Conservation (phyloP, 2,888 invertebrate genomes). For the Meganola albula region DNA sequence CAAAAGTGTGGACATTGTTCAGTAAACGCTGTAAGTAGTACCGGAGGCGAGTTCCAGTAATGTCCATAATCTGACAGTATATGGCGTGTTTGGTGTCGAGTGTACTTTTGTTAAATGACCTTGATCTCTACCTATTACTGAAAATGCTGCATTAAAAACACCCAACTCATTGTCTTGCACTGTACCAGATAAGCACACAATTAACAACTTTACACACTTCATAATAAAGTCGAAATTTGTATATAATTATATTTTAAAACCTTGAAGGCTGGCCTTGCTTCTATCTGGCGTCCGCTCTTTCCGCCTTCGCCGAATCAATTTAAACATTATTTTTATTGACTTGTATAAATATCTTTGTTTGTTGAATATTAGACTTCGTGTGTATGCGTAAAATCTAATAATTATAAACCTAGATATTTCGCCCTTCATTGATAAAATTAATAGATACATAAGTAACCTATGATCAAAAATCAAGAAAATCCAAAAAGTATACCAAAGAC, state of each 20-base stretch:
- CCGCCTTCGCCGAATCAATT: slow-evolving; percentile 75
- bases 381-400: slow-evolving; percentile 2
- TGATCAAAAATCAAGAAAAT: too few relatives aligned
- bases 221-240: slow-evolving; percentile 33
- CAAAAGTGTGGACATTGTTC: too few relatives aligned
- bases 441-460: too few relatives aligned
- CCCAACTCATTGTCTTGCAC: slow-evolving; percentile 66
- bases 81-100: too few relatives aligned
- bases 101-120: slow-evolving; percentile 49
- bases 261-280: slow-evolving; percentile 69
- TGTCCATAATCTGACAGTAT: too few relatives aligned
- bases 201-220: slow-evolving; percentile 34
- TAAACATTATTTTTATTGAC: slow-evolving; percentile 61
- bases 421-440: too few relatives aligned
- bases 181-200: slow-evolving; percentile 23
- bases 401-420: too few relatives aligned
- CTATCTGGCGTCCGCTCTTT: slow-evolving; percentile 73
- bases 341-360: slow-evolving; percentile 33
- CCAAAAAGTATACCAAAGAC: too few relatives aligned
- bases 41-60: too few relatives aligned
- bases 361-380: slow-evolving; percentile 10
- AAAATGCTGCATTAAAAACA: slow-evolving; percentile 71
- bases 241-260: slow-evolving; percentile 41
- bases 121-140: slow-evolving; percentile 74
- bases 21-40: too few relatives aligned